Evolutionary conservation across 2,113 vertebrate genomes (phyloP).

Genomic region (Siniperca knerii): DNA sequence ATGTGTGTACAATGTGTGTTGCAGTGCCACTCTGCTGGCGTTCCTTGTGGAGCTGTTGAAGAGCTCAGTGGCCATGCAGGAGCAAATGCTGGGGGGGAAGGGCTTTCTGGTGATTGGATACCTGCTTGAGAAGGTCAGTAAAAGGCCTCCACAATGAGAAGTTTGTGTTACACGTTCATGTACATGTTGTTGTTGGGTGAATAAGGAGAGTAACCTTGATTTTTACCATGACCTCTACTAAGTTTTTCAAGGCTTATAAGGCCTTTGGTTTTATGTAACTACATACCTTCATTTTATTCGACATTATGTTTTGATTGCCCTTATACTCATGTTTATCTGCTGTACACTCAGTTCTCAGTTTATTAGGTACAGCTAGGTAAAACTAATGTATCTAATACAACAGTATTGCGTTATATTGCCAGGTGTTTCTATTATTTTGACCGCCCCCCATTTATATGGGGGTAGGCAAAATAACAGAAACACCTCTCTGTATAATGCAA

Average conservation of each 20-base stretch:
- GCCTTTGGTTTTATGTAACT: background rate
- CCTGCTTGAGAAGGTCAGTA: constrained; percentile 96
- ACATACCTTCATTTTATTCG: background rate
- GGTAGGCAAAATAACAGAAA: background rate
- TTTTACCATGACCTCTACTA: background rate
- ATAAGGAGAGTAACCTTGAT: background rate
- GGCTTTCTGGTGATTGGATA: constrained; percentile 99
- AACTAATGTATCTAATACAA: background rate
- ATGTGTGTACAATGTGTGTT: constrained; percentile 40
- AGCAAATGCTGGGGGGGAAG: constrained; percentile 99
- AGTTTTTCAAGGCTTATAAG: background rate
- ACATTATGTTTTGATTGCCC: background rate
- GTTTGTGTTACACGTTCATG: background rate
- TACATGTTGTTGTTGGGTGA: background rate
- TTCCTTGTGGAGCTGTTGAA: constrained; percentile 98
- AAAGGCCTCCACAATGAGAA: background rate
- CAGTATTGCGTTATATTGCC: background rate
- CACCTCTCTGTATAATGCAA: background rate
- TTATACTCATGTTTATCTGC: background rate
- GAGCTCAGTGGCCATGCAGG: constrained; percentile 99
- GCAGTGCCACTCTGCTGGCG: constrained; percentile 95
- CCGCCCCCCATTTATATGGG: background rate
- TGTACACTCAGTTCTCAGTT: background rate
- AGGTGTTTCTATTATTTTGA: constrained; percentile 4
- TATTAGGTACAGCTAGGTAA: background rate